A percentile compares a stretch with the other conserved stretches of the same genome.
Conservation (phyloP, 2,113 vertebrate species). For the Lichenostomus cassidix region DNA sequence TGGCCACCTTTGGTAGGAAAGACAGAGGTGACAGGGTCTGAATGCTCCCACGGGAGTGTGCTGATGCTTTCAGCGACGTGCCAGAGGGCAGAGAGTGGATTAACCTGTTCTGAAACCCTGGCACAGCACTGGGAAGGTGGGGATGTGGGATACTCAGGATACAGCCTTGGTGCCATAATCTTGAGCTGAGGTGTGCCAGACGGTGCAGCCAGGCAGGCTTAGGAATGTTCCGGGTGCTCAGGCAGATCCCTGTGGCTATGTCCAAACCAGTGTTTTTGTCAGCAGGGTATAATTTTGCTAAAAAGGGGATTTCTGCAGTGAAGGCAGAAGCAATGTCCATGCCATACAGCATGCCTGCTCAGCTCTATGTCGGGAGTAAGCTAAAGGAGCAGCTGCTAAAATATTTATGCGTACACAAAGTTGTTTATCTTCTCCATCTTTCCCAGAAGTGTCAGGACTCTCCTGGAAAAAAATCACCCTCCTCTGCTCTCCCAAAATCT, state of each 20-base stretch:
- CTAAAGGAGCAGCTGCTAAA: not conserved
- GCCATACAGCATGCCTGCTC: not conserved
- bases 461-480: not conserved
- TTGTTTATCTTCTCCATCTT: not conserved
- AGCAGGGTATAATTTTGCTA: not conserved
- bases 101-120: not conserved
- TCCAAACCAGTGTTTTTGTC: not conserved
- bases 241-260: not conserved
- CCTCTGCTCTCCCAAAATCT: not conserved
- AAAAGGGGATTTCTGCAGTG: not conserved
- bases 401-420: not conserved
- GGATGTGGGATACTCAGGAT: rapidly evolving
- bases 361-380: rapidly evolving
- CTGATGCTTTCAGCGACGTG: rapidly evolving
- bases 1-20: not conserved
- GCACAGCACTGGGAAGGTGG: not conserved
- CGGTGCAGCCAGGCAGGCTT: rapidly evolving
- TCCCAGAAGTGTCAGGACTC: not conserved
- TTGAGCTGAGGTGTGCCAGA: not conserved
- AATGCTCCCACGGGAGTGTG: rapidly evolving
- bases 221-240: rapidly evolving
- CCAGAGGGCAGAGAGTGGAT: not conserved
- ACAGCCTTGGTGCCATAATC: not conserved
- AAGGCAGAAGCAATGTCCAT: not conserved
- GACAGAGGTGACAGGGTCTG: not conserved